Base-by-base conservation (phyloP, 2,888 invertebrate species). In the Mimas tiliae region DNA sequence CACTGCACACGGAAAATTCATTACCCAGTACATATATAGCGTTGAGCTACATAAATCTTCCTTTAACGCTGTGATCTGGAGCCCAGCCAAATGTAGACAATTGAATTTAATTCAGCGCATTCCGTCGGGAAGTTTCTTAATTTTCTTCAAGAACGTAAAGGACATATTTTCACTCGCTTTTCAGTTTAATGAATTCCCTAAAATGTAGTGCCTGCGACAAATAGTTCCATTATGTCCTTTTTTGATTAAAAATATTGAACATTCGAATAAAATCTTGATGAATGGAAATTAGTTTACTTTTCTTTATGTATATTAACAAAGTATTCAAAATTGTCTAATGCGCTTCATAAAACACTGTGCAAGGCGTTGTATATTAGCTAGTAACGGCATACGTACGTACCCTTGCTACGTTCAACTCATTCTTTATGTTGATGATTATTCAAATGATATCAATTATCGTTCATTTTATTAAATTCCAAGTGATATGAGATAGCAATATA, bases 1-100 rank as follows among this genome's bases (percentile, higher is more conserved):
- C 42, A 42, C 38, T 58, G 58, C 42, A 42, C 38, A 42, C 38
- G 19, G 12, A 38, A 58, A 58, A 58, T 58, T 58, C 58, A 58
- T 58, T 58, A 58, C 19, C 38, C 19, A 42, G 58, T 11, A 58
- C 58, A 38, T 58, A 58, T 42, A 58, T 42, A 42, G 16, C 58
- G 38, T 8, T 38, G 42, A 38, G 38, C 42, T 42, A 58, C 58
- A 58, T 58, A 58, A 58, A 58, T 58, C 58, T 58, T 58, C 58
- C 58, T 58, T 58, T 58, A 58, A 58, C 58, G 58, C 58, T 58
- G 58, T 58, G 58, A 58, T 58, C 58, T 58, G 58, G 58, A 58
- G 42, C 58, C 19, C 38, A 38, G 58, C 58, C 58, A 58, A 58
- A 58, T 58, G 58, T 58, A 58, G 58, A 58, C 58, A 58, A 58